Conservation (phyloP, 2,888 invertebrate genomes). For the Leucoma salicis region DNA sequence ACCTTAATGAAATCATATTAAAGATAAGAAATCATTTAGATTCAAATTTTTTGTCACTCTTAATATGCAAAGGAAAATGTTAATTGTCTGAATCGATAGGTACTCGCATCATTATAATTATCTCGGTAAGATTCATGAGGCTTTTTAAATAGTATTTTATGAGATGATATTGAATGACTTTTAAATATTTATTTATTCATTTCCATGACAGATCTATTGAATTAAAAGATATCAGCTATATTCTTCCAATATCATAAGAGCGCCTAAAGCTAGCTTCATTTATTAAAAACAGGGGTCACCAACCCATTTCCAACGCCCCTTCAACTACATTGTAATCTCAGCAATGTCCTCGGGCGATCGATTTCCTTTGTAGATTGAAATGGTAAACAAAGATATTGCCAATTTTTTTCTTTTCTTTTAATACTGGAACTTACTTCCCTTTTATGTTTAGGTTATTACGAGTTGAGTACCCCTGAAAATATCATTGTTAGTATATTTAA, state of each 20-base stretch:
- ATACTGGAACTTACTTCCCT: constrained; percentile 25
- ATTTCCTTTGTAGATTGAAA: constrained; percentile 70
- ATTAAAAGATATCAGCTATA: constrained; percentile 3
- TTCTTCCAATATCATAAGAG: constrained; percentile 17
- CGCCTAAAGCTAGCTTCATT: constrained; percentile 47
- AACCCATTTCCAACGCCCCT: constrained; percentile 36
- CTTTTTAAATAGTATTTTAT: too few relatives aligned
- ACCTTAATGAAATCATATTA: too few relatives aligned
- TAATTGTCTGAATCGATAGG: too few relatives aligned
- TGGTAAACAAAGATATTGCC: constrained; percentile 70
- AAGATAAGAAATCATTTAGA: too few relatives aligned
- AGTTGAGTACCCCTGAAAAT: constrained; percentile 2
- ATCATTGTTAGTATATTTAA: too few relatives aligned
- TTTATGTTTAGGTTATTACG: constrained; percentile 23
- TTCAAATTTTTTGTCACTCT: too few relatives aligned
- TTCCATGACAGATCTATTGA: too few relatives aligned
- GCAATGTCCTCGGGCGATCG: constrained; percentile 63
- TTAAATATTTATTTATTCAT: too few relatives aligned
- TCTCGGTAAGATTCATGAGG: too few relatives aligned
- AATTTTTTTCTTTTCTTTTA: constrained; percentile 46
- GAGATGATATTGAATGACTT: too few relatives aligned
- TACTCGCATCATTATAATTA: too few relatives aligned
- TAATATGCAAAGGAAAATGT: too few relatives aligned
- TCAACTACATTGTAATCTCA: constrained; percentile 45
- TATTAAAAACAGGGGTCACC: constrained; percentile 58